Base-by-base conservation (phyloP, 1,140 invertebrate genomes). In the Drosophila suzukii region DNA sequence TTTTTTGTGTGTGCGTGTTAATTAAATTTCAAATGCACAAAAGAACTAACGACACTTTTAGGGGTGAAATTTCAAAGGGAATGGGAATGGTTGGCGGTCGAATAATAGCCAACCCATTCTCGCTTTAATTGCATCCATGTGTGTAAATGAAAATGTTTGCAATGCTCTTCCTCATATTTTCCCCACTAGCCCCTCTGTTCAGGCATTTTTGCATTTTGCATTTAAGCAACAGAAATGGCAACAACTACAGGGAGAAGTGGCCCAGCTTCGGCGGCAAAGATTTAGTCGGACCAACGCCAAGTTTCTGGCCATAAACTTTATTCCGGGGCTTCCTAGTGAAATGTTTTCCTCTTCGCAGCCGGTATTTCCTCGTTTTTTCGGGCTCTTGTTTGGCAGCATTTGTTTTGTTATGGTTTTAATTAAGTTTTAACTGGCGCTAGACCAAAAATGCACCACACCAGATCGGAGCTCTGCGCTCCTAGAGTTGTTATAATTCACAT, bases 1-100 rank as follows among this genome's bases (percentile, higher is more conserved):
- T 39, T n/a, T 27, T 17, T 24, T 46, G 51, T 79, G 20, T 44
- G 51, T 82, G 83, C 60, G 83, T 86, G 79, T 86, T 86, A 86
- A 86, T 86, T 86, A 86, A 86, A 86, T 86, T 88, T 88, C 62
- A 83, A 88, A 88, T 88, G 84, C 79, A 88, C 83, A 88, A 89
- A 89, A 80, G 79, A 68, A 83, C 71, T 71, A 83, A 79, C 66
- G 70, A 76, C 81, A 86, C 71, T 71, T 67, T 59, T 65, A 76
- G 54, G 12, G 24, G 15, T 27, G 34, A 24, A 36, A 27, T 43
- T 15, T 30, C 10, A 10, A 36, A 17, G 12, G 38, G 39, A 17
- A 10, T 6, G 51, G 53, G 11, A 0, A 20, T 13, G 20, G 41
- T 54, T 54, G 41, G 38, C 49, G 51, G 72, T 63, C 51, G 72